Conservation (phyloP, 2,888 invertebrate genomes). For the Calliphora vomitoria region DNA sequence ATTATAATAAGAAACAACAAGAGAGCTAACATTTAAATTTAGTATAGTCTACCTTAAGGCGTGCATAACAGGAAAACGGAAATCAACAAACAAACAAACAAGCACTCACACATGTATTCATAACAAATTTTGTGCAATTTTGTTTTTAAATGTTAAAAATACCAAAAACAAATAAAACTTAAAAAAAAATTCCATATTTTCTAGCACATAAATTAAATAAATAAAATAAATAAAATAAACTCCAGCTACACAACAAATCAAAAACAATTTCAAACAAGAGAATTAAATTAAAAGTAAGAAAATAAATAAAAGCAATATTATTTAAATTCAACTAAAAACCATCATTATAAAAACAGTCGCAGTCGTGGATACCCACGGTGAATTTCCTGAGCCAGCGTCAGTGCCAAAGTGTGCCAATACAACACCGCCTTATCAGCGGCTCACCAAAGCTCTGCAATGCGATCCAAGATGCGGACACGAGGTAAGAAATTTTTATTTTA, state of each 20-base stretch:
- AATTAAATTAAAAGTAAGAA: constrained; percentile 4
- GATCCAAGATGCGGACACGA: constrained; percentile 86
- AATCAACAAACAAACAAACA: constrained; percentile 33
- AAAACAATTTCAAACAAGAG: background rate
- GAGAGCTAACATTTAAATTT: constrained; percentile 52
- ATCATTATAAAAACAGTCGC: constrained; percentile 79
- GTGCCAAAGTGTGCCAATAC: constrained; percentile 81
- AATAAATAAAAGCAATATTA: constrained; percentile 21
- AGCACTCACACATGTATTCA: background rate
- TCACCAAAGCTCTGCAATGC: constrained; percentile 86
- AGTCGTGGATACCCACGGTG: constrained; percentile 84
- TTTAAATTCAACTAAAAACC: constrained; percentile 29
- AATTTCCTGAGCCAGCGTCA: constrained; percentile 80
- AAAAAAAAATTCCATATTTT: background rate
- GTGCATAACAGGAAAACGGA: constrained; percentile 47
- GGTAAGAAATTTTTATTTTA: constrained; percentile 78
- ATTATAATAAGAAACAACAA: background rate
- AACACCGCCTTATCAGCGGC: constrained; percentile 85
- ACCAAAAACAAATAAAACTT: constrained; percentile 18
- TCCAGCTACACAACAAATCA: background rate
- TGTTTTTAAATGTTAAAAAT: constrained; percentile 3
- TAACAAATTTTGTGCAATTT: constrained; percentile 1
- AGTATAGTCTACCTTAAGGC: constrained; percentile 67
- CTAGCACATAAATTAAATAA: background rate
- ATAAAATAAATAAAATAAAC: background rate